Evolutionary conservation across 2,888 invertebrate genomes (phyloP).

Genomic region (Tholera decimalis): DNA sequence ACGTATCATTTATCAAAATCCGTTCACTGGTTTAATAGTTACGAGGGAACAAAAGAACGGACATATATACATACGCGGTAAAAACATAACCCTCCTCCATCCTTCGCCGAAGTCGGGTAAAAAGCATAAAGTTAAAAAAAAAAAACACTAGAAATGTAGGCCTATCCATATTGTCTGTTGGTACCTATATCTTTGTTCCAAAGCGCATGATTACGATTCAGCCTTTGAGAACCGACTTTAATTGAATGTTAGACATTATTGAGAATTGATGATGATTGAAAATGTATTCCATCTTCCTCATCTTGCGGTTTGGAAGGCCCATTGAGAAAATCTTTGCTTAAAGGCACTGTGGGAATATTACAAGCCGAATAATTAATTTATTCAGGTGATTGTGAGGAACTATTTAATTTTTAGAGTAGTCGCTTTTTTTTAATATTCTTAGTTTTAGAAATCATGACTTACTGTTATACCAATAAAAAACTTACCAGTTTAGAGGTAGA

Average conservation of each 20-base stretch:
- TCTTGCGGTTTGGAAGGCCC: constrained; percentile 30
- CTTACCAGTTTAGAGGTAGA: no score
- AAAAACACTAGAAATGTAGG: no score
- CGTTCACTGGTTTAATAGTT: no score
- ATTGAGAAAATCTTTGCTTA: constrained; percentile 30
- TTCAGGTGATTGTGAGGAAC: constrained; percentile 12
- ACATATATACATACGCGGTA: no score
- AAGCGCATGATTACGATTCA: constrained; percentile 50
- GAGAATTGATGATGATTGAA: constrained; percentile 60
- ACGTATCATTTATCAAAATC: no score
- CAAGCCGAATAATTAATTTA: constrained; percentile 44
- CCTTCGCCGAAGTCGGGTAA: no score
- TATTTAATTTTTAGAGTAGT: constrained; percentile 10
- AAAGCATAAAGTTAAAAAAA: no score
- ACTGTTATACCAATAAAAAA: no score
- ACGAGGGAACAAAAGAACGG: no score
- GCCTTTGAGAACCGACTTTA: constrained; percentile 49
- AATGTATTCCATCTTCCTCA: constrained; percentile 55
- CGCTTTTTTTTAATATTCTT: no score
- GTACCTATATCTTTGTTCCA: constrained; percentile 32
- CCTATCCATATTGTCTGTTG: neutral
- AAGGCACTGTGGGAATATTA: constrained; percentile 25
- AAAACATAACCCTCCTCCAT: no score
- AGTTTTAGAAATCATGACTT: no score
- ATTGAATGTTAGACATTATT: constrained; percentile 64